A percentile compares a stretch with the other conserved stretches of the same genome.
Conservation (phyloP, 2,797 vertebrate genomes). For the Protosalanx chinensis region DNA sequence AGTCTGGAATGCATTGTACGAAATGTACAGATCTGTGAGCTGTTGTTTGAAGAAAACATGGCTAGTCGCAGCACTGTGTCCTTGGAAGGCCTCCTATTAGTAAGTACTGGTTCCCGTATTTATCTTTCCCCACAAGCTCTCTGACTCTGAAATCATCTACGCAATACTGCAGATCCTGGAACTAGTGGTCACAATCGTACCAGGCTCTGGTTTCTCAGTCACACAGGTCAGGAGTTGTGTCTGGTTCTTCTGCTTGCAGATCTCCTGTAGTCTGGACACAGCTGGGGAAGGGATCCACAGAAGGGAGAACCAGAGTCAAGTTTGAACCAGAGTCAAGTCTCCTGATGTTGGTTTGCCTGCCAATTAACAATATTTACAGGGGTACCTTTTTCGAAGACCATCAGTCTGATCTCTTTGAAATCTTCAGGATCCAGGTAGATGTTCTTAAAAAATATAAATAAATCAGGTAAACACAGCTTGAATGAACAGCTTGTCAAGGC, state of each 20-base stretch:
- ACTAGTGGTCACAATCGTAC: not conserved
- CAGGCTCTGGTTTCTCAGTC: constrained; percentile 15
- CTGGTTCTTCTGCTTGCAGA: constrained; percentile 21
- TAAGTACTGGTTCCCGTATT: no score
- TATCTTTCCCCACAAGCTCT: no score
- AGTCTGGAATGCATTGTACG: not conserved
- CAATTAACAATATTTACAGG: no score
- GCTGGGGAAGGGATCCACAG: constrained; percentile 19
- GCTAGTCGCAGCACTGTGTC: no score
- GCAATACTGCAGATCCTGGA: no score
- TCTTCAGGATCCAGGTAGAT: constrained; percentile 27
- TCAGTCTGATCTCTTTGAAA: constrained; percentile 19
- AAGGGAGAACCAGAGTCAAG: not conserved
- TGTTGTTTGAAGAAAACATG: not conserved
- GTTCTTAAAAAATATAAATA: constrained; percentile 21
- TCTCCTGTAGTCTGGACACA: constrained; percentile 26
- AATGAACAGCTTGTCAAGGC: not conserved
- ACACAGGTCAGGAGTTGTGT: constrained; percentile 25
- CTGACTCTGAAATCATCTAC: no score
- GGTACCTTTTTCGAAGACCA: constrained; percentile 42
- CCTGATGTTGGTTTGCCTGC: no score
- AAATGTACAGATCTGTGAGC: not conserved
- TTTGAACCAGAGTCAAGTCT: no score
- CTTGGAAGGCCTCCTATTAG: no score
- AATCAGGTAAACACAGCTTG: not conserved